Evolutionary conservation across 2,113 vertebrate species (phyloP), one percentile per base, ranked within the genome.

Genomic region (Hiodon tergisus): DNA sequence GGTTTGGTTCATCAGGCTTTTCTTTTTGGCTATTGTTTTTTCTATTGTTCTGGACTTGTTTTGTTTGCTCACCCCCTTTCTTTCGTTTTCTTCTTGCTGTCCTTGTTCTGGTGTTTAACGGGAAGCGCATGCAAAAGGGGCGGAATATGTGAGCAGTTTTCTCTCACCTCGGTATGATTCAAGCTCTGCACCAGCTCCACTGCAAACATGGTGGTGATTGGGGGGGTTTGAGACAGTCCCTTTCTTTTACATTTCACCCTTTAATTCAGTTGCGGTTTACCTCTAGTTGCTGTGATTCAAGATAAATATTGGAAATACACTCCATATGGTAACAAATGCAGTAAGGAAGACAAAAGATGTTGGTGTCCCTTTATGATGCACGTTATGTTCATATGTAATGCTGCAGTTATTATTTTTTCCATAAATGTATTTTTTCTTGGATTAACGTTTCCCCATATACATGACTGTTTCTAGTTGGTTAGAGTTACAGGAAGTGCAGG

Each of bases 101-200:
- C 81, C 75, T 78, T 76, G 58, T 48, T 48, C 54, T 83, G 61
- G 79, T 68, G 81, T 76, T 78, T 75, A 78, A 77, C 77, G 83
- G 68, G 69, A 83, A 81, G 54, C 79, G 79, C 61, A 48, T 75
- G 53, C 60, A 65, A 80, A 31, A 31, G 4, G 54, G 62, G 59
- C 77, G 67, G 78, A 11, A 71, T 83, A 72, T 81, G 78, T 74
- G 4, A 78, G 68, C 76, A 66, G 87, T 77, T 76, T 17, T 52
- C 31, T 52, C 50, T 87, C 85, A 83, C 79, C 59, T 85, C 77
- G 83, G 73, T 86, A 82, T 83, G 86, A 87, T 85, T 85, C 82
- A 87, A 83, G 81, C 88, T 80, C 80, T 82, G 31, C 31, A 31
- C 81, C 83, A 85, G 79, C 51, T 82, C 46, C 82, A 63, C 79